Evolutionary conservation across 2,113 vertebrate species (phyloP), one percentile per base, ranked within the genome.

Genomic region (Semnornis frantzii): DNA sequence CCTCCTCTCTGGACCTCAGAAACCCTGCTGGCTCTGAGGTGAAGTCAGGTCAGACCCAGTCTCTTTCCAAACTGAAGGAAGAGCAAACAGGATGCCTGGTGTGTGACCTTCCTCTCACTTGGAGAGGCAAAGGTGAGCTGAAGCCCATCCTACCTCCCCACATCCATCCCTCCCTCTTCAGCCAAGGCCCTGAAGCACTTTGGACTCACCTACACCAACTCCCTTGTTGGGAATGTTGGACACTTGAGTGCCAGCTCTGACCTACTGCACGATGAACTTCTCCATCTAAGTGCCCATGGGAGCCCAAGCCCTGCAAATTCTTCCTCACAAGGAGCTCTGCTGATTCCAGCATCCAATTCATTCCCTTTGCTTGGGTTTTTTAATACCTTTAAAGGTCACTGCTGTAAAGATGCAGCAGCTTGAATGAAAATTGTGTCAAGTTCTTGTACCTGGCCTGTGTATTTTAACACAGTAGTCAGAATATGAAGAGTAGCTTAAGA

Each of bases 401-500:
- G 24, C 64, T 76, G 39, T 50, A 34, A 79, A 33, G 58, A 90
- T 24, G 54, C 62, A 92, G 79, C 82, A 93, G 93, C 72, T 78
- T 90, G 76, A 96, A 82, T 59, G 25, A 73, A 62, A 91, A 90
- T 55, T 24, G 69, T 0, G 28, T 74, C 66, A 71, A 94, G 82
- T 34, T 48, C 73, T 76, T 60, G 48, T 27, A 80, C 28, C 75
- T 10, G 88, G 55, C 46, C 77, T 69, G 82, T 15, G 28, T 12
- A 74, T 78, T 62, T 89, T 74, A 72, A n/a, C 58, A 68, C 9
- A 58, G 50, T 63, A 65, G 88, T 90, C 68, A 60, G 74, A 91
- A 86, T 55, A 74, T 64, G 82, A 34, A 54, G 73, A 92, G 92
- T 31, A 30, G 89, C 95, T 84, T 65, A 79, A 92, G 28, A 92